Evolutionary conservation across 2,113 vertebrate species (phyloP), one percentile per base, ranked within the genome.

Genomic region (Cacatua alba): DNA sequence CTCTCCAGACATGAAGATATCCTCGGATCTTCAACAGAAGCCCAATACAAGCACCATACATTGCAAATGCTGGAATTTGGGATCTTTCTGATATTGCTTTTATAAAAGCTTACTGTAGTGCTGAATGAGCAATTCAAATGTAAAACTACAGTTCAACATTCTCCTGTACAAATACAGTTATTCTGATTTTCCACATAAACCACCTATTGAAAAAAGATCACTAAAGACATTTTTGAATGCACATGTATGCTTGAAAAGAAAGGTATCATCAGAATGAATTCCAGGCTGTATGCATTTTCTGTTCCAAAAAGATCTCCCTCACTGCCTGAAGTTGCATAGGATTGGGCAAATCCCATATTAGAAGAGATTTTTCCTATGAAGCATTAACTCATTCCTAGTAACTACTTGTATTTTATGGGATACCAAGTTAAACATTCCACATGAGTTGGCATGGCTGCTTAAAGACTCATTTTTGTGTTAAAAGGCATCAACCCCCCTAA

Each of bases 391-490:
- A 1, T 80, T 93, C 82, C 37, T 37, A n/a, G 62, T 14, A 72
- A 82, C 41, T 68, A 70, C 25, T 90, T 82, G 16, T 74, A 67
- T 64, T 97, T 85, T 29, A 85, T 81, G 39, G 81, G 88, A 93
- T 78, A 25, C 6, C 13, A 25, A 76, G 79, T 94, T 44, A 65
- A 90, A 88, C 53, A 91, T 92, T 95, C 92, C 46, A 87, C 88
- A 25, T 5, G 43, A 33, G 44, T 7, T 70, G 78, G 70, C 35
- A 53, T 7, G 33, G 90, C 65, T 96, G 85, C 57, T 88, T 89
- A 87, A 94, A 97, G 71, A 92, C 86, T 95, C 84, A 95, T 94
- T 88, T 94, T 39, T 91, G 93, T 55, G 83, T n/a, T 76, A 91
- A 51, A 68, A 92, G 51, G 70, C 90, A 95, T 92, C 94, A 81